Conservation (phyloP, 1,140 invertebrate genomes). For the Orussus abietinus region DNA sequence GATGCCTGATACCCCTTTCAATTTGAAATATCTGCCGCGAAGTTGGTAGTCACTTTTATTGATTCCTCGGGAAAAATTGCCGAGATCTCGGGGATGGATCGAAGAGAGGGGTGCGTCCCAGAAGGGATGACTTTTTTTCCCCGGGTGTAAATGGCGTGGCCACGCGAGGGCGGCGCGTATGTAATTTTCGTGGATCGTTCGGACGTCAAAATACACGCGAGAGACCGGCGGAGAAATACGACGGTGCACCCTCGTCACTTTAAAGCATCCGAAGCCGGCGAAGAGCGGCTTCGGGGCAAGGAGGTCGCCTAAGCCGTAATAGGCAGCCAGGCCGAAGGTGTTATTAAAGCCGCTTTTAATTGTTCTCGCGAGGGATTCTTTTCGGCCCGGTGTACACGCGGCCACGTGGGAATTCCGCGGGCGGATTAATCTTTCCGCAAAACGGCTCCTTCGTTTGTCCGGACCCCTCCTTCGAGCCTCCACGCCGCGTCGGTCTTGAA, state of each 20-base stretch:
- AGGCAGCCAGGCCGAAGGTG: constrained; percentile 28
- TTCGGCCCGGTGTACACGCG: constrained; percentile 6
- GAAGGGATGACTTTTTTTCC: too few relatives aligned
- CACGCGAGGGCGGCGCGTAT: constrained; percentile 11
- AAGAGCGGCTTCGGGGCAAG: constrained; percentile 23
- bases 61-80: too few relatives aligned
- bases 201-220: constrained; percentile 44
- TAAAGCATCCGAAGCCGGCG: too few relatives aligned
- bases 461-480: too few relatives aligned
- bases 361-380: constrained; percentile 26
- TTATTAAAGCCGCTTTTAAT: constrained; percentile 44
- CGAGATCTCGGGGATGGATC: too few relatives aligned
- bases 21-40: too few relatives aligned
- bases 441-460: too few relatives aligned
- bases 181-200: constrained; percentile 41
- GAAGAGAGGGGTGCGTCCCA: too few relatives aligned
- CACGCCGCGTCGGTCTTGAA: too few relatives aligned
- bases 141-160: constrained; percentile 8
- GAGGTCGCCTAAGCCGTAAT: constrained; percentile 30
- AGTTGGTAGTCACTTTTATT: too few relatives aligned
- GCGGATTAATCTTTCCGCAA: too few relatives aligned
- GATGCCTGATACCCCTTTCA: too few relatives aligned
- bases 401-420: constrained; percentile 26
- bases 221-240: constrained; percentile 39
- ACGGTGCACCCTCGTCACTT: constrained; percentile 47